A percentile compares a stretch with the other conserved stretches of the same genome.
These are phyloP conservation scores for Erythrocebus patas DNA, from an alignment of 2,113 vertebrate genomes.

Conservation along the genomic window DNA sequence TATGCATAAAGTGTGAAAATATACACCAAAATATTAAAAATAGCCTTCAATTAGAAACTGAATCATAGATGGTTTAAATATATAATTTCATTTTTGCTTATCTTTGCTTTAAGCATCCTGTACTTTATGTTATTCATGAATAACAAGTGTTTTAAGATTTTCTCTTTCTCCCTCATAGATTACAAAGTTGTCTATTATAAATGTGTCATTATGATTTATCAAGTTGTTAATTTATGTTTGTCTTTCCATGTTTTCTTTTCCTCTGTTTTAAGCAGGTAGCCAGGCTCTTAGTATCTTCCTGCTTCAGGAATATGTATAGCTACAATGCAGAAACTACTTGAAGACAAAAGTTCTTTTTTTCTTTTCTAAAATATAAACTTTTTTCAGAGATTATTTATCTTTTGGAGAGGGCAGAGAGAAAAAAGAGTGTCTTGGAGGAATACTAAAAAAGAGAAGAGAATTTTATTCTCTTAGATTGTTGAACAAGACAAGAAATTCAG, in stretches of 20 bases:
- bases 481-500: background rate
- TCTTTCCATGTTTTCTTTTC: background rate
- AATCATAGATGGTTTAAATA: background rate
- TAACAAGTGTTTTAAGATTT: background rate
- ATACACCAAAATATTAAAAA: background rate
- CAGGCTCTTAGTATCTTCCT: background rate
- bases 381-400: background rate
- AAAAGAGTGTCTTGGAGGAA: background rate
- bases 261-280: background rate
- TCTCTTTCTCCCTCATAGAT: background rate
- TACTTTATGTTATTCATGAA: background rate
- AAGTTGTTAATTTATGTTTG: background rate
- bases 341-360: background rate
- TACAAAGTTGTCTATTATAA: background rate
- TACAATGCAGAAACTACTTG: background rate
- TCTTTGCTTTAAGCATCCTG: background rate
- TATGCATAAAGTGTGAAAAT: background rate
- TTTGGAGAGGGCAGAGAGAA: background rate
- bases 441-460: background rate
- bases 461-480: background rate
- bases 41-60: background rate
- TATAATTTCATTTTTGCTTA: background rate
- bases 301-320: background rate
- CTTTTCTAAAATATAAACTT: background rate
- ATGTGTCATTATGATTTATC: background rate